Conservation (phyloP, 1,140 invertebrate species). For the Helicoverpa armigera region DNA sequence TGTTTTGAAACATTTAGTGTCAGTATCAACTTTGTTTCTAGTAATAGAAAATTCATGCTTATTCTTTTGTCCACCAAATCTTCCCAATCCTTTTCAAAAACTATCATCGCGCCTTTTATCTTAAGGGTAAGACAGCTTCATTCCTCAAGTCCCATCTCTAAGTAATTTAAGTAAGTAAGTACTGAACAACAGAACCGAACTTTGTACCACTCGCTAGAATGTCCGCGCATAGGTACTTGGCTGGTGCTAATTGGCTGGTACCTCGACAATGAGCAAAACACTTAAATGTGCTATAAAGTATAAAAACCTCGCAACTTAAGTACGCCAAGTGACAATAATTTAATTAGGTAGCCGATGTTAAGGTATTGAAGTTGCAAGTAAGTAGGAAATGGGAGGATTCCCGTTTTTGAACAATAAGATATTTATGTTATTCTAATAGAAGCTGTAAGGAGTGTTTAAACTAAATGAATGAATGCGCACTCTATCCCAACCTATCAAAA, state of each 20-base stretch:
- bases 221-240: background rate
- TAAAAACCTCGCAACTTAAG: constrained; percentile 14
- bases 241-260: background rate
- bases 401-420: too few species aligned
- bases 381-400: background rate
- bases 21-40: too few species aligned
- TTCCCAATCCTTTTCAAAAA: too few species aligned
- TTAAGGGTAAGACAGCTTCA: background rate
- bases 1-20: too few species aligned
- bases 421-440: too few species aligned
- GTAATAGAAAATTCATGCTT: too few species aligned
- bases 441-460: too few species aligned
- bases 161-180: background rate
- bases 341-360: constrained; percentile 6
- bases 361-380: background rate
- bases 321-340: background rate
- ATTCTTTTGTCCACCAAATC: too few species aligned
- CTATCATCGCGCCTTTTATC: too few species aligned
- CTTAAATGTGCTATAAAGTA: constrained; percentile 1
- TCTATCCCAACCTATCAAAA: too few species aligned
- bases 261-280: background rate
- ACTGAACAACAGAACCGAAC: background rate
- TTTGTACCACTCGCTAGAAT: background rate
- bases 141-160: background rate
- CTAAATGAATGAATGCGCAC: too few species aligned